phyloP scores from a whole-genome alignment of 2,888 invertebrate genomes.

The Pandemis cinnamomeana region DNA sequence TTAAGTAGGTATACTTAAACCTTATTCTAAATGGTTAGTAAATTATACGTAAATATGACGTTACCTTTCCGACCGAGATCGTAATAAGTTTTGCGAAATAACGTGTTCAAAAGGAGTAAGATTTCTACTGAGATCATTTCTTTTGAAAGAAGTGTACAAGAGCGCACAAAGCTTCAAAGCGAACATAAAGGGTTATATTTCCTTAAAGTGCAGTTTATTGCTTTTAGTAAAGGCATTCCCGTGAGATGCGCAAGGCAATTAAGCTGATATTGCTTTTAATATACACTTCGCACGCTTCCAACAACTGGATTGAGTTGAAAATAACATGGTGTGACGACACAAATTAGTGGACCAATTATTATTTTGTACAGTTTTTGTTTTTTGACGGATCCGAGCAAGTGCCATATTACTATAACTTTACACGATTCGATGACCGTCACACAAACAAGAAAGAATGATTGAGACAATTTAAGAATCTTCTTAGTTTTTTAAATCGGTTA shows the following conservation, averaged over 20 bases:
- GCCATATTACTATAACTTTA: too few relatives aligned
- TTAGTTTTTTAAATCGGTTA: too few relatives aligned
- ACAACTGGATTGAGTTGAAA: neutral
- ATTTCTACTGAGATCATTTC: neutral
- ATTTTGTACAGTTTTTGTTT: neutral
- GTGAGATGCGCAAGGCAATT: neutral
- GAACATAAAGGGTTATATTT: constrained; percentile 4
- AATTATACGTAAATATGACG: neutral
- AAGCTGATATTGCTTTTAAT: neutral
- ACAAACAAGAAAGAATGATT: too few relatives aligned
- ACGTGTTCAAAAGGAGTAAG: neutral
- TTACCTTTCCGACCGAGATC: neutral
- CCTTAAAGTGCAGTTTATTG: constrained; percentile 19
- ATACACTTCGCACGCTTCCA: neutral
- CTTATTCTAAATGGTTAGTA: too few relatives aligned
- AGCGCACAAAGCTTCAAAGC: neutral
- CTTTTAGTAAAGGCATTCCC: constrained; percentile 10
- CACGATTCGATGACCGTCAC: too few relatives aligned
- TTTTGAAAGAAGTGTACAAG: neutral
- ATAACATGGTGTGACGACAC: neutral
- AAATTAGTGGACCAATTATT: neutral
- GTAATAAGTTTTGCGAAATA: neutral
- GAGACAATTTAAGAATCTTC: too few relatives aligned
- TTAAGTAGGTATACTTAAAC: too few relatives aligned
- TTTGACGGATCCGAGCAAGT: too few relatives aligned